Evolutionary conservation across 2,797 vertebrate species (phyloP).

Genomic region (Anas georgica): DNA sequence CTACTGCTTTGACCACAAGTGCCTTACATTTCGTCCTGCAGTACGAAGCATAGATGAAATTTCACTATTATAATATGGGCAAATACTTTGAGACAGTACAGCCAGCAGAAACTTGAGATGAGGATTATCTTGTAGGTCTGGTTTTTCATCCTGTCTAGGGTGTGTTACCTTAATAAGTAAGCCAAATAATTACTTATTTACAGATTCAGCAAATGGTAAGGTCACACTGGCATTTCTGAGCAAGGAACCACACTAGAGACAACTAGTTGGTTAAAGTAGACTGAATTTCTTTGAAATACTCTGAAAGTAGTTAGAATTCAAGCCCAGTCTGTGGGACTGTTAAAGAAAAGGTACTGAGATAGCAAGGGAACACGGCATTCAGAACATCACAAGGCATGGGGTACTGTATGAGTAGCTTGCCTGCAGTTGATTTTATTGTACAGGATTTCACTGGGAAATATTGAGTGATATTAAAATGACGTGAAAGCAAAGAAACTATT

Average conservation of each 20-base stretch:
- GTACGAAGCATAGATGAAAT: neutral
- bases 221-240: conserved; percentile 56
- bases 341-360: neutral
- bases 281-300: neutral
- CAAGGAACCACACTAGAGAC: neutral
- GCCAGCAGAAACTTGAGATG: conserved; percentile 78
- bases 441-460: conserved; percentile 21
- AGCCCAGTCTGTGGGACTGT: neutral
- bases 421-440: neutral
- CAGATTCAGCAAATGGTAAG: conserved; percentile 76
- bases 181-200: conserved; percentile 83
- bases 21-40: neutral
- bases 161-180: conserved; percentile 80
- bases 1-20: neutral
- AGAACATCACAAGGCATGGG: neutral
- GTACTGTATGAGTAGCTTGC: neutral
- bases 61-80: conserved; percentile 31
- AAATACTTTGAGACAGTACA: conserved; percentile 65
- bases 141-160: conserved; percentile 79
- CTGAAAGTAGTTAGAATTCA: neutral
- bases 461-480: neutral
- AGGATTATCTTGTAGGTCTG: conserved; percentile 79
- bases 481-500: conserved; percentile 11
- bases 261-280: neutral
- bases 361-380: neutral